Base-by-base conservation (phyloP, 92 coral and sea anemone genomes). In the Siderastrea radians region DNA sequence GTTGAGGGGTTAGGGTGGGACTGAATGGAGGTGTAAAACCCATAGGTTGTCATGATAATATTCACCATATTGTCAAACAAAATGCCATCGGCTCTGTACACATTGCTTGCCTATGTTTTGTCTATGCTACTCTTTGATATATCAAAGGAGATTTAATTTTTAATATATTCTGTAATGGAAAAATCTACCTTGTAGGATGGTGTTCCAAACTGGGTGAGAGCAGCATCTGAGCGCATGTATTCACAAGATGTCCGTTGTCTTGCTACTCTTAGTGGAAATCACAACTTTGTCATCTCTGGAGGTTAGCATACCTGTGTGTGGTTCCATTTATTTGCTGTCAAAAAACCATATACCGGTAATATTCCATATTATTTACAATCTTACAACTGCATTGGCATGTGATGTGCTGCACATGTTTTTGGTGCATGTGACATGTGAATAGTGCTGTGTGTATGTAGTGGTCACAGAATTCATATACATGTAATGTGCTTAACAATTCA, bases 231-330 rank as follows among this genome's bases (percentile, higher is more conserved):
- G 70, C 87, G 87, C 38, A 84, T 74, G 79, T 74, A 60, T 73
- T 84, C 87, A 13, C 87, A 84, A 72, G 87, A 84, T 62, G 81
- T 84, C 70, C 80, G 87, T n/a, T 72, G 72, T 65, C 60, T 84
- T 26, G 87, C 65, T 61, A 64, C 76, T 16, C 69, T 84, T 38
- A 44, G 54, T 52, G 55, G 74, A 74, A 84, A 55, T 48, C 60
- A 68, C 53, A 67, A 66, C 50, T 4, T 67, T 72, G 66, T 85
- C 69, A 52, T 85, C 64, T 77, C 89, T 52, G 89, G 83, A 75
- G 89, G 89, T 85, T 43, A 66, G 77, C 47, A 11, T 61, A 17
- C 3, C 6, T 17, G 19, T 38, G 7, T 15, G 59, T 59, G 66
- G 63, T 43, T 52, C 52, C 54, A n/a, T 13, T 19, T 66, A 49